Conservation (phyloP, 2,888 invertebrate genomes). For the Achlya flavicornis region DNA sequence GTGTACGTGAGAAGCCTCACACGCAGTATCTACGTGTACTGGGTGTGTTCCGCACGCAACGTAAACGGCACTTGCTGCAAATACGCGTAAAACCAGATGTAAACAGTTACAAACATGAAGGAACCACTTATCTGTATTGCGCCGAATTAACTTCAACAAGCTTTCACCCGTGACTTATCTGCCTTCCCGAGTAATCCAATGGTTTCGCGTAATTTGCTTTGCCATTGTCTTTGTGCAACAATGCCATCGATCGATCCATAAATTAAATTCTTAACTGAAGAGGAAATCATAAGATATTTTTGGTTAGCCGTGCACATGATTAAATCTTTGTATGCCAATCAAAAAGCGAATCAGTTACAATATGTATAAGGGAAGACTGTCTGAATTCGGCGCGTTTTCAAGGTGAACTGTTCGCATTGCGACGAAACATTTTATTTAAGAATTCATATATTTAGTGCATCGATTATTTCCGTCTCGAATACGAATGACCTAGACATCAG, state of each 20-base stretch:
- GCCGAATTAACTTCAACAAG: too few relatives aligned
- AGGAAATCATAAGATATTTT: not conserved
- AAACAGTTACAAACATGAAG: not conserved
- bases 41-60: too few relatives aligned
- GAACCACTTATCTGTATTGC: too few relatives aligned
- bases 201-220: too few relatives aligned
- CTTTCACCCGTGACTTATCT: too few relatives aligned
- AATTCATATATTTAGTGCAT: too few relatives aligned
- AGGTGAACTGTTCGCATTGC: not conserved
- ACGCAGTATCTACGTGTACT: not conserved
- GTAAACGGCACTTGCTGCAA: not conserved
- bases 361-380: not conserved
- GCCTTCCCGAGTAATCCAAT: too few relatives aligned
- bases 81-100: not conserved
- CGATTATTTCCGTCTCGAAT: not conserved
- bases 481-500: slow-evolving; percentile 1
- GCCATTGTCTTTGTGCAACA: too few relatives aligned
- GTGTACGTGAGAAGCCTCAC: not conserved
- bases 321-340: not conserved
- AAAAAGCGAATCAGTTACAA: not conserved
- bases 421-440: too few relatives aligned
- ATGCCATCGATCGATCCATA: not conserved
- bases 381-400: not conserved
- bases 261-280: not conserved
- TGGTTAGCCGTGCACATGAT: not conserved